Evolutionary conservation across 2,797 vertebrate genomes (phyloP).

Genomic region (Tauraco hartlaubi): DNA sequence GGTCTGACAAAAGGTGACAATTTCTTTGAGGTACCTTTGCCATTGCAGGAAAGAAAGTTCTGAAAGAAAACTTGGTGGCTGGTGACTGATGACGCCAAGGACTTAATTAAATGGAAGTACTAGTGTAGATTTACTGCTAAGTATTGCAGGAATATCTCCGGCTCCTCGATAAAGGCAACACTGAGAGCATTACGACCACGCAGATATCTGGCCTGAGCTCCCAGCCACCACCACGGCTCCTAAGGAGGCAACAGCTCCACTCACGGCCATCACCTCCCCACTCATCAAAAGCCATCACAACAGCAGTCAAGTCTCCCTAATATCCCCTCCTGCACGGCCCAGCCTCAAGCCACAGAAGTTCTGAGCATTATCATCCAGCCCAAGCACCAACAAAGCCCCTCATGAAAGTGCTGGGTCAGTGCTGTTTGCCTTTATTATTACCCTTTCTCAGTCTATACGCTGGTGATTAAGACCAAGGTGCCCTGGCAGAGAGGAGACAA

Average conservation of each 20-base stretch:
- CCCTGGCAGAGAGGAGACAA: not conserved
- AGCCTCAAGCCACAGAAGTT: not conserved
- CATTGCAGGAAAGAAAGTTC: not conserved
- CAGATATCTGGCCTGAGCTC: not conserved
- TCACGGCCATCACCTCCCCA: not conserved
- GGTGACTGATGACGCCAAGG: not conserved
- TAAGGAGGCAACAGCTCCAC: not conserved
- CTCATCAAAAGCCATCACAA: not conserved
- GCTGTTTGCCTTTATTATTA: not conserved
- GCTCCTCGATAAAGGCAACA: not conserved
- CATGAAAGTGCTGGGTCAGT: not conserved
- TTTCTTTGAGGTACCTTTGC: not conserved
- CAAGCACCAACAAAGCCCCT: not conserved
- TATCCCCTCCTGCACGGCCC: not conserved
- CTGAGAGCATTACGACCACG: rapidly evolving
- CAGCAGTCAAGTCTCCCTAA: not conserved
- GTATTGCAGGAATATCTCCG: not conserved
- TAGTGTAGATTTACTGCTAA: not conserved
- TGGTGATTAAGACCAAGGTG: not conserved
- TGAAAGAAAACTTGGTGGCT: not conserved
- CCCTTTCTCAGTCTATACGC: not conserved
- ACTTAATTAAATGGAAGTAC: not conserved
- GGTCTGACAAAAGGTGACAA: not conserved
- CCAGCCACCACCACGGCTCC: not conserved
- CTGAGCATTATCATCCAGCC: not conserved